Evolutionary conservation across 2,888 invertebrate genomes (phyloP).

Genomic region (Xanthorhoe spadicearia): DNA sequence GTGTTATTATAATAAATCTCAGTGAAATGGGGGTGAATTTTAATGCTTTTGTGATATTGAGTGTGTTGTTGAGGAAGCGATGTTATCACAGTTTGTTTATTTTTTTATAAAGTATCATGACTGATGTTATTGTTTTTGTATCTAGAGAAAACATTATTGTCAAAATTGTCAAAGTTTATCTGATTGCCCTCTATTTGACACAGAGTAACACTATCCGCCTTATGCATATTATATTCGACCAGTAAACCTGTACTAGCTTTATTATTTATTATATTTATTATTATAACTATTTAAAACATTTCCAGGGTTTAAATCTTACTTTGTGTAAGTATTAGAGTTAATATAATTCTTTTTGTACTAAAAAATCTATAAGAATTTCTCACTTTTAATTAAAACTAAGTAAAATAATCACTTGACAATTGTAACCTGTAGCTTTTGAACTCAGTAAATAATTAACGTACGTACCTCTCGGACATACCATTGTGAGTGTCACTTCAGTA

Average conservation of each 20-base stretch:
- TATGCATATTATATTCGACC: too few relatives aligned
- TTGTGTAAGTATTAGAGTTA: too few relatives aligned
- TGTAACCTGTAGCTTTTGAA: constrained; percentile 20
- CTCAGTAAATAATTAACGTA: constrained; percentile 64
- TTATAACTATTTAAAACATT: too few relatives aligned
- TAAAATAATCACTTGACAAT: constrained; percentile 26
- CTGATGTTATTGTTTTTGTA: too few relatives aligned
- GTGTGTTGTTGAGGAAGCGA: constrained; percentile 35
- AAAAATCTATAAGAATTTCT: background rate
- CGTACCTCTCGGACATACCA: constrained; percentile 64
- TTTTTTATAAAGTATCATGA: background rate
- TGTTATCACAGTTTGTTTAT: constrained; percentile 8
- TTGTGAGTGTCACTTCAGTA: constrained; percentile 80
- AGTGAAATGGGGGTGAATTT: constrained; percentile 65
- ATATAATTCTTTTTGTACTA: too few relatives aligned
- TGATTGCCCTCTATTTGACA: too few relatives aligned
- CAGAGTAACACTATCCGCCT: too few relatives aligned
- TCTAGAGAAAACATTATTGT: too few relatives aligned
- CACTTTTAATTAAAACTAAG: constrained; percentile 27
- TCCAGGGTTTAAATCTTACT: too few relatives aligned
- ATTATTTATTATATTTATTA: too few relatives aligned
- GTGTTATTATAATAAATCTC: constrained; percentile 70
- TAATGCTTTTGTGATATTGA: constrained; percentile 55
- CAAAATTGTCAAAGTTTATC: too few relatives aligned
- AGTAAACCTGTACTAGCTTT: too few relatives aligned